Evolutionary conservation across 2,113 vertebrate species (phyloP), one percentile per base, ranked within the genome.

Genomic region (Reinhardtius hippoglossoides): DNA sequence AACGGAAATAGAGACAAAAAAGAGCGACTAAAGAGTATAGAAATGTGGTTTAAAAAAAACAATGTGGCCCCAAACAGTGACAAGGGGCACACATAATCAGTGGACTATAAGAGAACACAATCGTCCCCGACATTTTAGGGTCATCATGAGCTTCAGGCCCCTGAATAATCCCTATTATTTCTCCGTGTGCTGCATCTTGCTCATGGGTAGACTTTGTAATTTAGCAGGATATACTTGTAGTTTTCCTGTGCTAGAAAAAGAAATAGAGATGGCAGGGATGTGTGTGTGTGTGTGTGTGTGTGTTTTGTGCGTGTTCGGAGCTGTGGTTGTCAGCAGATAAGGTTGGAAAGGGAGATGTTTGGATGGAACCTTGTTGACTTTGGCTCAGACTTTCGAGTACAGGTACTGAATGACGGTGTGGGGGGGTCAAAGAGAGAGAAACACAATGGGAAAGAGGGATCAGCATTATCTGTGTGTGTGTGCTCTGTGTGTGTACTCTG

Each of bases 331-430:
- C 0, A 71, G 62, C 56, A 77, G 77, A 88, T 87, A 82, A 84
- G 62, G 62, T 50, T 78, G 89, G 87, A 90, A 90, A 90, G 77
- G 66, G 78, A 84, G 57, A 85, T 91, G 89, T 90, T 88, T 86
- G 80, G 83, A 89, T 63, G 73, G 64, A 72, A 40, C 56, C 40
- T 9, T 91, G 87, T 93, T 91, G 88, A 85, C 77, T 87, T 90
- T 92, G 89, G 88, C 88, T 78, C 71, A 24, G 58, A 48, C 65
- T n/a, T 18, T 59, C 4, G 21, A 60, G 61, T 27, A 59, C 67
- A 88, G 85, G 79, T 85, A 81, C 67, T 26, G 27, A 10, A 81
- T 85, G 85, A 82, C 72, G n/a, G 54, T 21, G 62, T 15, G 1
- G 76, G 81, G 0, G 60, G 72, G 79, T 78, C 63, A 83, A 27